phyloP scores from a whole-genome alignment of 2,113 vertebrate species.

The Caracal caracal region DNA sequence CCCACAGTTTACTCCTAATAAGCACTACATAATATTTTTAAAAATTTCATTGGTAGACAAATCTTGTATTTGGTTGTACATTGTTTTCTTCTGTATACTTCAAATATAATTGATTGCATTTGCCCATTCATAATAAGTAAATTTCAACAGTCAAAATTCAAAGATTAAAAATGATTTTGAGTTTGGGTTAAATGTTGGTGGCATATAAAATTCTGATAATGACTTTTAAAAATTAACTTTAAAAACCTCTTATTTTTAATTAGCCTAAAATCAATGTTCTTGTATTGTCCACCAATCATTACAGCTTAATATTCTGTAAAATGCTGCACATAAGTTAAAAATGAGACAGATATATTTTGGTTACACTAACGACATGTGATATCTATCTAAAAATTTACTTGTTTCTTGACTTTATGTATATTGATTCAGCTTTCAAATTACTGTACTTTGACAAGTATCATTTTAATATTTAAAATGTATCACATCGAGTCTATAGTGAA shows the following conservation, averaged over 20 bases:
- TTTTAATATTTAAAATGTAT: conserved; percentile 48
- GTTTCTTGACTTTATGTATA: neutral
- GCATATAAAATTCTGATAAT: neutral
- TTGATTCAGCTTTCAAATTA: conserved; percentile 36
- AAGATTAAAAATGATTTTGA: conserved; percentile 45
- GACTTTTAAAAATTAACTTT: conserved; percentile 21
- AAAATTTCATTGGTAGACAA: neutral
- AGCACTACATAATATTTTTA: neutral
- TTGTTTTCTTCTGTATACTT: neutral
- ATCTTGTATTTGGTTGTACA: neutral
- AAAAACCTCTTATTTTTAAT: neutral
- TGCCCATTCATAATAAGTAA: neutral
- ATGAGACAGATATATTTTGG: neutral
- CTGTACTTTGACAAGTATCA: neutral
- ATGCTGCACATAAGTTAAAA: neutral
- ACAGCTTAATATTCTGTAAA: neutral
- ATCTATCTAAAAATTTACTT: conserved; percentile 40
- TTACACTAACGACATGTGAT: neutral
- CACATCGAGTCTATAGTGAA: conserved; percentile 7
- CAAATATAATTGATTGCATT: neutral
- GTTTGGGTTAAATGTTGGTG: neutral
- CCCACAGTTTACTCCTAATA: neutral
- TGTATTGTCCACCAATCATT: neutral
- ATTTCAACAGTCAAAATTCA: neutral
- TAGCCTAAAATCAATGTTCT: neutral